A percentile compares a stretch with the other conserved stretches of the same genome.
Evolutionary conservation across 2,113 vertebrate genomes (phyloP).

Genomic region (Passer montanus): DNA sequence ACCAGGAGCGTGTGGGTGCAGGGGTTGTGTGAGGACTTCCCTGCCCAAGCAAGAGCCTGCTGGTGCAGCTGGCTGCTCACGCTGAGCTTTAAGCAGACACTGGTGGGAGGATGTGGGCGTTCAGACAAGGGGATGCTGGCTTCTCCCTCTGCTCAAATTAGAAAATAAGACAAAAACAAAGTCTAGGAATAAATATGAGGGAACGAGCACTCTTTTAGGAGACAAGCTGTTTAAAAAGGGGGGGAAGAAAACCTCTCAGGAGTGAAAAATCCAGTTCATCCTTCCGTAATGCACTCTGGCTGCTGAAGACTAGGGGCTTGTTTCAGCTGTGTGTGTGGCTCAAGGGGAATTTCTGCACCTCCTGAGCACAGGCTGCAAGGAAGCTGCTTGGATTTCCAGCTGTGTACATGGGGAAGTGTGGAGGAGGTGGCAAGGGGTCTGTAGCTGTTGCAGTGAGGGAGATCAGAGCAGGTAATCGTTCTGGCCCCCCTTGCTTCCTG

Average conservation of each 20-base stretch:
- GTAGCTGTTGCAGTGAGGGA: background rate
- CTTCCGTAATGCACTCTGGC: background rate
- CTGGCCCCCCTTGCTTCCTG: background rate
- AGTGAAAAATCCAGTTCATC: background rate
- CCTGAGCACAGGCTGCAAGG: background rate
- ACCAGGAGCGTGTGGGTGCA: background rate
- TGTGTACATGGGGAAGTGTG: background rate
- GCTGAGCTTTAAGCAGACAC: conserved; percentile 46
- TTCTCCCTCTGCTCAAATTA: conserved; percentile 12
- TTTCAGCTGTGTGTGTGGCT: conserved; percentile 1
- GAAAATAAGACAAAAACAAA: conserved; percentile 26
- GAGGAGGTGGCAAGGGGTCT: background rate
- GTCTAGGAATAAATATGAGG: conserved; percentile 37
- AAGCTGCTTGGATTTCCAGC: background rate
- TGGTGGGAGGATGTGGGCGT: conserved; percentile 23
- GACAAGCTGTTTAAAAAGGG: background rate
- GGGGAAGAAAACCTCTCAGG: background rate
- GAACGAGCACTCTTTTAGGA: background rate
- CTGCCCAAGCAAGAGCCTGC: background rate
- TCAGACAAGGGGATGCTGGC: conserved; percentile 55
- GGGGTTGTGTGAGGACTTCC: conserved; percentile 26
- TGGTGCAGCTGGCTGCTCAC: conserved; percentile 16
- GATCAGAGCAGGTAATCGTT: background rate
- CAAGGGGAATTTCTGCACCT: background rate
- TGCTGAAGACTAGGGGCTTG: background rate